Conservation (phyloP, 2,888 invertebrate species). For the Homarus gammarus region DNA sequence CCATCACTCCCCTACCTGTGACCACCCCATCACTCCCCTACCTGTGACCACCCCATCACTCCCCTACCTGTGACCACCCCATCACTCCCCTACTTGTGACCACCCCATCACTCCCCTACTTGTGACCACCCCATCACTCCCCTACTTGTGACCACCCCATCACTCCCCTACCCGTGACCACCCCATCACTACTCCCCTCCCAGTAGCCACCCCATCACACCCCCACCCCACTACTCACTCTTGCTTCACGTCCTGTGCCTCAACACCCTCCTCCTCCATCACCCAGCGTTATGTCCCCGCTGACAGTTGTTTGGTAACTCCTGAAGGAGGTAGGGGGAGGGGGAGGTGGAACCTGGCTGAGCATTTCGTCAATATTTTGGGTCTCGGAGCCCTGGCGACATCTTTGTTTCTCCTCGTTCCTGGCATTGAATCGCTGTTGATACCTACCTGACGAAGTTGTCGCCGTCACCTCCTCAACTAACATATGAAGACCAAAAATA, state of each 20-base stretch:
- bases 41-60: neutral
- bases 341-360: constrained; percentile 11
- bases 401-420: neutral
- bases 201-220: neutral
- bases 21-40: neutral
- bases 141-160: neutral
- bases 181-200: neutral
- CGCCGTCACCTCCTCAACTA: no score
- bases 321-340: neutral
- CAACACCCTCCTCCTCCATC: constrained; percentile 25
- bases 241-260: neutral
- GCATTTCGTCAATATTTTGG: constrained; percentile 32
- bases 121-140: neutral
- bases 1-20: neutral
- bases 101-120: neutral
- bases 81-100: neutral
- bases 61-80: neutral
- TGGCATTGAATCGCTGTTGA: neutral
- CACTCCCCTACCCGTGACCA: neutral
- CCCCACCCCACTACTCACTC: neutral
- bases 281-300: constrained; percentile 15
- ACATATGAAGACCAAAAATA: no score
- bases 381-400: constrained; percentile 38
- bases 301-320: constrained; percentile 54
- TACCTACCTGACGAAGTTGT: neutral